These are phyloP conservation scores for Pluvialis apricaria DNA, from an alignment of 2,113 vertebrate species.

Conservation along the genomic window DNA sequence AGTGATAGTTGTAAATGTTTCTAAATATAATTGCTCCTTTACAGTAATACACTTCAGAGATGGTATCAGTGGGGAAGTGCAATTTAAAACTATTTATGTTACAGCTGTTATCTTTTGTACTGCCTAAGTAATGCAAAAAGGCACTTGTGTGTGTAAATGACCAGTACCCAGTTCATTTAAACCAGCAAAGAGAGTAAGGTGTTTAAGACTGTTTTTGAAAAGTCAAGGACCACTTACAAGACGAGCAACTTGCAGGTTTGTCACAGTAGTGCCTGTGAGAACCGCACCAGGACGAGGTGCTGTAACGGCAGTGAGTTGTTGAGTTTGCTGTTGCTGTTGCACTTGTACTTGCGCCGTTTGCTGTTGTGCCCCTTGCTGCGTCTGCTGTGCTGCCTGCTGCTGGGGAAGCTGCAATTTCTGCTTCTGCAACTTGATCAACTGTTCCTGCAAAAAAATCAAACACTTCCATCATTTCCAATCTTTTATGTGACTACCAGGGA, in stretches of 20 bases:
- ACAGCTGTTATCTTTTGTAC: neutral
- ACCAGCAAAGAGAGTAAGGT: neutral
- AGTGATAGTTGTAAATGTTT: neutral
- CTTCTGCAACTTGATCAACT: conserved; percentile 83
- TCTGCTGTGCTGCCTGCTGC: conserved; percentile 72
- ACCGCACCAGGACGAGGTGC: conserved; percentile 83
- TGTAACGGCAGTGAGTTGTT: conserved; percentile 87
- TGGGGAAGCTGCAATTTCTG: conserved; percentile 84
- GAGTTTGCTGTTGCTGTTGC: conserved; percentile 79
- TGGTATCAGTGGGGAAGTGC: neutral
- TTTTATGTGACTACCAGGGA: neutral
- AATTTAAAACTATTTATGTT: neutral
- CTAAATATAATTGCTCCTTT: neutral
- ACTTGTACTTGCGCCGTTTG: conserved; percentile 79
- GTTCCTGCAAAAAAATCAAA: conserved; percentile 74
- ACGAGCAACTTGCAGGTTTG: conserved; percentile 89
- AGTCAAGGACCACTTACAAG: conserved; percentile 79
- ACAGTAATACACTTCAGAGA: neutral
- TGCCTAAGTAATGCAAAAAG: neutral
- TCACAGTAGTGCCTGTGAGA: conserved; percentile 81
- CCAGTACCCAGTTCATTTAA: neutral
- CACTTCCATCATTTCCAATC: neutral
- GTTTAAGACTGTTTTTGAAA: neutral
- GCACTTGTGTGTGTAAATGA: neutral
- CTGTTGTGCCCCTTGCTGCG: conserved; percentile 72